These are phyloP conservation scores for Phyllostomus hastatus DNA, from an alignment of 2,113 vertebrate genomes.

Conservation along the genomic window DNA sequence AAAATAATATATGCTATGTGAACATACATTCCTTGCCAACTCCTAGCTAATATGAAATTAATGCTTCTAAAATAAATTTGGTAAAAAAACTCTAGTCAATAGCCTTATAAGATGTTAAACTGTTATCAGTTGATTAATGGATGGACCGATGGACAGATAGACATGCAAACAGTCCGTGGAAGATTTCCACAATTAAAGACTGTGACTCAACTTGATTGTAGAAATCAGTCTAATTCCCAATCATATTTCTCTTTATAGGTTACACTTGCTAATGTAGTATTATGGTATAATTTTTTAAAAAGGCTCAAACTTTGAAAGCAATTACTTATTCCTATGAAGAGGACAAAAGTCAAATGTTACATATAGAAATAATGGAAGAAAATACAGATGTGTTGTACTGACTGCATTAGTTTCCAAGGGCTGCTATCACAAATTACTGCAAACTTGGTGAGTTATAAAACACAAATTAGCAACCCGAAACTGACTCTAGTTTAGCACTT, in stretches of 20 bases:
- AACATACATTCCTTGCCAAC: neutral
- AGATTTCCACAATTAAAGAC: neutral
- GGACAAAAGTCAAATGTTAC: neutral
- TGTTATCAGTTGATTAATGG: neutral
- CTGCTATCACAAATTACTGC: neutral
- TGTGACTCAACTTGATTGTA: neutral
- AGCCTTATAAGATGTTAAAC: neutral
- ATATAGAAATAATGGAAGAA: neutral
- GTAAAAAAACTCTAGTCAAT: neutral
- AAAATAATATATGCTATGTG: neutral
- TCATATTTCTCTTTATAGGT: neutral
- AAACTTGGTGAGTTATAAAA: neutral
- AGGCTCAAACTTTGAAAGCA: neutral
- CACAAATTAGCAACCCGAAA: neutral
- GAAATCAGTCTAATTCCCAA: neutral
- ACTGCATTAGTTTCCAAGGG: neutral
- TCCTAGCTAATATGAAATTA: neutral
- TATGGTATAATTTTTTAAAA: neutral
- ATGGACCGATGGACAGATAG: neutral
- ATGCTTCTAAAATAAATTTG: neutral
- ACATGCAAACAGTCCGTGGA: neutral
- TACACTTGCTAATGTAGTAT: neutral
- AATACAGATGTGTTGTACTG: neutral
- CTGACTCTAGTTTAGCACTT: neutral
- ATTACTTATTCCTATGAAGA: neutral